Percentiles rank a stretch among this genome's conserved stretches.
phyloP scores from a whole-genome alignment of 2,888 invertebrate species.

The Dilophus febrilis region DNA sequence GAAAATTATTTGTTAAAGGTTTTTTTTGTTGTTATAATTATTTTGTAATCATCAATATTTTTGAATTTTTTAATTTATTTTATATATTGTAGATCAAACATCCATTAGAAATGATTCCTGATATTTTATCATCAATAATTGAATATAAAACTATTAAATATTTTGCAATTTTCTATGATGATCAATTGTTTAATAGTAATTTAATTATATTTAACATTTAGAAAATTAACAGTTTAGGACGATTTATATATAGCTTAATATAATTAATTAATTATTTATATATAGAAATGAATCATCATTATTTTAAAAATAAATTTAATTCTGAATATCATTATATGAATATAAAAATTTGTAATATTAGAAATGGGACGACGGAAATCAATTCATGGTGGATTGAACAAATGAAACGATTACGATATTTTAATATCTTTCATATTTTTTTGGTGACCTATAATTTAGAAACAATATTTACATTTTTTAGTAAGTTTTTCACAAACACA shows the following conservation, averaged over 20 bases:
- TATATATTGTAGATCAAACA: constrained; percentile 30
- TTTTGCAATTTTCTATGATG: constrained; percentile 60
- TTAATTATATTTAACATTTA: constrained; percentile 9
- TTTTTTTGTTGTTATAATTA: too few relatives aligned
- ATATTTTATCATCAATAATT: constrained; percentile 63
- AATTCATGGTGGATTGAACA: constrained; percentile 63
- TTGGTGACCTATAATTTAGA: constrained; percentile 55
- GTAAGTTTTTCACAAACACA: constrained; percentile 19
- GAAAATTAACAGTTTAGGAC: background rate
- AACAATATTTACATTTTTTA: constrained; percentile 52
- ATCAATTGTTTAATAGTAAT: constrained; percentile 15
- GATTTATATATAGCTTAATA: too few relatives aligned
- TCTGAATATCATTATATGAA: too few relatives aligned
- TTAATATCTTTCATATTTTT: constrained; percentile 83
- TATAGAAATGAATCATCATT: constrained; percentile 81
- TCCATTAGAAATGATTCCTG: constrained; percentile 70
- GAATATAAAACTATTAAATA: constrained; percentile 72
- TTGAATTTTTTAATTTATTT: background rate
- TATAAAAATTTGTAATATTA: constrained; percentile 48
- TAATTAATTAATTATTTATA: background rate
- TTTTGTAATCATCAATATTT: too few relatives aligned
- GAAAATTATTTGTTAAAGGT: constrained; percentile 57
- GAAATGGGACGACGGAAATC: constrained; percentile 84
- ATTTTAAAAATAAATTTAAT: constrained; percentile 21
- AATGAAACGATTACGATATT: constrained; percentile 50